Percentiles rank a stretch among this genome's conserved stretches.
These are phyloP conservation scores for Ailurus styani DNA, from an alignment of 2,113 vertebrate genomes.

Conservation along the genomic window DNA sequence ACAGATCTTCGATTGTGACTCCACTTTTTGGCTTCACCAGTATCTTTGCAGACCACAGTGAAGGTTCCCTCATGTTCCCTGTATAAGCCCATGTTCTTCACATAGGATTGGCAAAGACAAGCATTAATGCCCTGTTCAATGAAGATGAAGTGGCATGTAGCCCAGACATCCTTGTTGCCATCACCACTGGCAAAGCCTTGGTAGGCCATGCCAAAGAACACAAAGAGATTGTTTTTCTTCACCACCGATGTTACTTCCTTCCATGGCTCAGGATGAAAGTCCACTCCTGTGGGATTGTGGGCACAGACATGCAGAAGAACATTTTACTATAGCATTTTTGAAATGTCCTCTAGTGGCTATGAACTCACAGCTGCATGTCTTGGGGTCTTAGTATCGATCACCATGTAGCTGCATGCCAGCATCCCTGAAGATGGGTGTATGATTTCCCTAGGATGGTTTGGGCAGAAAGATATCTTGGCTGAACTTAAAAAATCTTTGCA, in stretches of 20 bases:
- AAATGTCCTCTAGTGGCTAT: slow-evolving; percentile 83
- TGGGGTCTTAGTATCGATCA: slow-evolving; percentile 89
- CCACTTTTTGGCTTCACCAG: background rate
- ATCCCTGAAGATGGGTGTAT: slow-evolving; percentile 92
- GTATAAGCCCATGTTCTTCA: slow-evolving; percentile 95
- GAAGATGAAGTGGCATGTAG: slow-evolving; percentile 90
- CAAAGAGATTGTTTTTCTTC: slow-evolving; percentile 80
- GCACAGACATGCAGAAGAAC: slow-evolving; percentile 90
- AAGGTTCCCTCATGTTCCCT: slow-evolving; percentile 93
- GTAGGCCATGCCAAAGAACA: background rate
- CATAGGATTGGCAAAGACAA: slow-evolving; percentile 90
- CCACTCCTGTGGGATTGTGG: slow-evolving; percentile 90
- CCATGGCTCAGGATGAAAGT: slow-evolving; percentile 89
- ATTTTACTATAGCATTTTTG: slow-evolving; percentile 92
- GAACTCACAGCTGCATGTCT: slow-evolving; percentile 90
- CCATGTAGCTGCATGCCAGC: slow-evolving; percentile 88
- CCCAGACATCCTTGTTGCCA: slow-evolving; percentile 92
- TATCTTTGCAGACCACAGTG: slow-evolving; percentile 63
- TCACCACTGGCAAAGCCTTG: slow-evolving; percentile 80
- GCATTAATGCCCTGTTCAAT: background rate
- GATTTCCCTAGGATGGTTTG: slow-evolving; percentile 88
- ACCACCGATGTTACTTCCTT: slow-evolving; percentile 85
- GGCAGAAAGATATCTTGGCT: slow-evolving; percentile 74
- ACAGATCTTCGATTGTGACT: background rate
- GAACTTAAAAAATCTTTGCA: slow-evolving; percentile 89